A percentile compares a stretch with the other conserved stretches of the same genome.
Conservation (phyloP, 2,113 vertebrate genomes). For the Mellivora capensis region DNA sequence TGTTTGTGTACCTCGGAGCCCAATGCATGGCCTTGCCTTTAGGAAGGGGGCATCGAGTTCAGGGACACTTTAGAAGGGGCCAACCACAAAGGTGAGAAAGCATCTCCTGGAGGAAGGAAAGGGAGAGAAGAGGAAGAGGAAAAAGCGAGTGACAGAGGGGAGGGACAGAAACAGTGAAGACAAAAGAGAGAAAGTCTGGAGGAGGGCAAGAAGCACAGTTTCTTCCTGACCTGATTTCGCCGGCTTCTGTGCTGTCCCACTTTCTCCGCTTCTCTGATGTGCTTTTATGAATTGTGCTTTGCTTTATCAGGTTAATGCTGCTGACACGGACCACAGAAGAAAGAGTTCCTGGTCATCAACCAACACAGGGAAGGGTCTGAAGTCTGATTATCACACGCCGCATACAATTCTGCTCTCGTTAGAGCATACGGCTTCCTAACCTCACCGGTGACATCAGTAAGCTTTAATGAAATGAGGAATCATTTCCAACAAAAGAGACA, state of each 20-base stretch:
- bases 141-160: too few relatives aligned
- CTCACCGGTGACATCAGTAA: background rate
- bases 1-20: background rate
- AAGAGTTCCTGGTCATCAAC: background rate
- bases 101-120: background rate
- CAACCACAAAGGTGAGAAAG: background rate
- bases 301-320: background rate
- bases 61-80: background rate
- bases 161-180: background rate
- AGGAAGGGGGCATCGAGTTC: background rate
- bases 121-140: background rate
- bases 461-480: background rate
- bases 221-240: background rate
- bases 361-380: background rate
- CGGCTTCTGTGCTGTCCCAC: background rate
- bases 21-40: background rate
- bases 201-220: accelerated
- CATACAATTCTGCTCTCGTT: accelerated
- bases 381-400: background rate
- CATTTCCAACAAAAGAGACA: background rate
- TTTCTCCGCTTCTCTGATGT: background rate
- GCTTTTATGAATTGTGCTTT: background rate
- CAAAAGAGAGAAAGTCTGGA: background rate
- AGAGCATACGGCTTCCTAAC: background rate
- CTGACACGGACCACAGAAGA: background rate